Base-by-base conservation (phyloP, 2,888 invertebrate species). In the Drosophila mayaguana region DNA sequence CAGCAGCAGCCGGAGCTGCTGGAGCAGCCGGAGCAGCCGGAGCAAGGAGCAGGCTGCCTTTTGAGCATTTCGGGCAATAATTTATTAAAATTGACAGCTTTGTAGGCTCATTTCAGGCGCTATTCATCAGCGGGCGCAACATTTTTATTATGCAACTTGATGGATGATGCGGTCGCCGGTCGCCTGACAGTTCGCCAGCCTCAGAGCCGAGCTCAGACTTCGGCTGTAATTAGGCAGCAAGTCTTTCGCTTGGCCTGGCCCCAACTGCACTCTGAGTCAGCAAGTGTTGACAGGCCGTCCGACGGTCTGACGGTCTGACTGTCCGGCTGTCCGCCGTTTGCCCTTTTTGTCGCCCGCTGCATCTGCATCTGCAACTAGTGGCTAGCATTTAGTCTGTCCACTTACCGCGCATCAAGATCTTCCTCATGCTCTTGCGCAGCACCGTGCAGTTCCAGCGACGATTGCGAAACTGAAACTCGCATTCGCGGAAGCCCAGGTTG, bases 401-500 rank as follows among this genome's bases (percentile, higher is more conserved):
- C 90, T 94, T 93, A 98, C 98, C 98, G 94, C 96, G 95, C 92
- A 96, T 94, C 71, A 98, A 94, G 91, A 98, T 96, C 93, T 97
- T 97, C 92, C 96, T 95, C 91, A 91, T 91, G 89, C 91, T 91
- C 72, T 91, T 94, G 81, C 96, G 94, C 74, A 96, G 95, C 1
- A 97, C 96, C 63, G 97, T 97, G 92, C 98, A 98, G 93, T 98
- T 98, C 98, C 97, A 98, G 92, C 96, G 94, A 72, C 97, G 95
- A 92, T 96, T 95, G 68, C 96, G 94, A 93, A 98, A 97, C 94
- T 97, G 97, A 93, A 96, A 95, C 81, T 97, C 96, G 92, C 98
- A 98, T 94, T 98, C 97, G 77, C 95, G 95, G 83, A 97, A 96
- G 32, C 96, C 97, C 73, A 96, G 94, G 83, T 95, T 95, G 70